phyloP scores from a whole-genome alignment of 2,888 invertebrate species.

The Sussaba pulchella region DNA sequence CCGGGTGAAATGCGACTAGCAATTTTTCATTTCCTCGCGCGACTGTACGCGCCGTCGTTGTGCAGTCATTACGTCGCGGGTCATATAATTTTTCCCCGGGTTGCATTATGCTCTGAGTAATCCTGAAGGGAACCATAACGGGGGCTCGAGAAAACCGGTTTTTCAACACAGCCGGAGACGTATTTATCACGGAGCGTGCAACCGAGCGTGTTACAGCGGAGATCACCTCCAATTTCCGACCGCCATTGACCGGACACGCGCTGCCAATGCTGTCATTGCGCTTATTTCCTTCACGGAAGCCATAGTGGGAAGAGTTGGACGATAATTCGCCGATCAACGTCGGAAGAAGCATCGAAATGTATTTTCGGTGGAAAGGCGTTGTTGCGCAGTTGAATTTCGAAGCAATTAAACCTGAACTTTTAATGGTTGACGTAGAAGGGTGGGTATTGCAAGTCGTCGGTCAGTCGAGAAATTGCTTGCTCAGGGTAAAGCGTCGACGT shows the following conservation, averaged over 20 bases:
- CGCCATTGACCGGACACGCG: conserved; percentile 36
- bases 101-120: conserved; percentile 44
- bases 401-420: background rate
- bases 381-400: background rate
- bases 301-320: too few relatives aligned
- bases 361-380: background rate
- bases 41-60: conserved; percentile 17
- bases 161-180: conserved; percentile 1
- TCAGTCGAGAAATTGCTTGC: conserved; percentile 33
- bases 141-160: conserved; percentile 20
- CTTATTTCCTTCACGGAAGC: too few relatives aligned
- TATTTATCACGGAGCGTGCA: conserved; percentile 11
- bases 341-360: background rate
- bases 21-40: conserved; percentile 17
- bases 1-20: conserved; percentile 47
- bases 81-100: conserved; percentile 54
- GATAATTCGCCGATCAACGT: too few relatives aligned
- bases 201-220: conserved; percentile 3
- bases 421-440: background rate
- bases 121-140: background rate
- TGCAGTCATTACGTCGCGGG: conserved; percentile 55
- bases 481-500: conserved; percentile 26
- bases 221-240: conserved; percentile 26
- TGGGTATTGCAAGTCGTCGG: background rate
- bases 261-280: background rate